Base-by-base conservation (phyloP, 2,113 vertebrate species). In the Acanthochromis polyacanthus region DNA sequence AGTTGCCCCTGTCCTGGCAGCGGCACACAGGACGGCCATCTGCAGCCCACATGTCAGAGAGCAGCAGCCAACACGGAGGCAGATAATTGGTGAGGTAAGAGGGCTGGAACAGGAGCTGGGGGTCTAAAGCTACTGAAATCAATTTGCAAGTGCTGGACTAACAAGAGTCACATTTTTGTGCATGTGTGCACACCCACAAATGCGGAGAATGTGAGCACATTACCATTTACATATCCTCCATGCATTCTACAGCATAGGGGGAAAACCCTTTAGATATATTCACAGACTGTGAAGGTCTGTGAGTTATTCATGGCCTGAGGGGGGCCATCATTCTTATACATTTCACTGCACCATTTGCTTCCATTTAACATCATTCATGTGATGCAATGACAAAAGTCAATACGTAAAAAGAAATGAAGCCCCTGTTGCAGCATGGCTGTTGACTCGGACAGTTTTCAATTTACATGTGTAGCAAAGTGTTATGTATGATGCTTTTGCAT, bases 41-140 rank as follows among this genome's bases (percentile, higher is more conserved):
- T 93, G 89, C 78, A 84, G 82, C 71, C 80, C 88, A 73, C 84
- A 70, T 78, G 83, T 84, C 83, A 81, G 79, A 78, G 86, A 87
- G 75, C 81, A 43, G 74, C 75, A 38, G 87, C 88, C 90, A 91
- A 90, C 79, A 75, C 14, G 56, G 46, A 82, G 79, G 72, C 73
- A 72, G 69, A 77, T 86, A 87, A 91, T 85, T 87, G 81, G 74
- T 64, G 66, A 79, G 75, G 71, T 72, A 81, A 65, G 46, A 60
- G 56, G 56, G 36, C 32, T 78, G 62, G 59, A 73, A 61, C 80
- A 7, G 25, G n/a, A 66, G 58, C 45, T 53, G 4, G 52, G 48
- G 58, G 59, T 66, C 61, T 50, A 61, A 80, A 81, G 77, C 61
- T 51, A 40, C 68, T 80, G 71, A 82, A 87, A 88, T 87, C 88